Evolutionary conservation across 1,140 invertebrate species (phyloP), one percentile per base, ranked within the genome.

Genomic region (Monochamus saltuarius): DNA sequence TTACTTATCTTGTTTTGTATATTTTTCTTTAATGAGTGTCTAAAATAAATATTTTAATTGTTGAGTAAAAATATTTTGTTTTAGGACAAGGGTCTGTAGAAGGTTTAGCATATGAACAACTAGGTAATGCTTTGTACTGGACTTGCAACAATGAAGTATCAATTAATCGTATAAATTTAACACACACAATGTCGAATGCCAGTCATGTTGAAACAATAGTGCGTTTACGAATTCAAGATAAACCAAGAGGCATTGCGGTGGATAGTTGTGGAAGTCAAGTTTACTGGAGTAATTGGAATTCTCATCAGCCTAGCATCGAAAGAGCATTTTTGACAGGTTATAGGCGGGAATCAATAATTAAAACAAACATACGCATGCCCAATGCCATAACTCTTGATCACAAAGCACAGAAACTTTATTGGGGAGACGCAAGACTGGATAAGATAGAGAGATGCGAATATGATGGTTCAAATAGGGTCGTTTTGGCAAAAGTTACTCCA

Each of bases 211-310:
- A 85, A 66, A 84, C 82, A 43, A 82, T 95, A 19, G 75, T 95
- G 3, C 83, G 84, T 62, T 76, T 95, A 42, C 75, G 80, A 8
- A 60, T 74, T 3, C 84, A 85, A 36, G 92, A 95, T 73, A 90
- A 91, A 70, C 91, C 90, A 1, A 75, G 93, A 10, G 91, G 91
- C 10, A 90, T 96, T 66, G 90, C 86, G 16, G 82, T 90, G 6
- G 90, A 95, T 71, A 85, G 86, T 38, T 95, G 93, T 74, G 82
- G 59, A 67, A 85, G 84, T 39, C 77, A 80, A 19, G 77, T 93
- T 7, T 93, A 89, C 75, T 93, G 89, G 89, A 90, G 88, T 0
- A 92, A 93, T 77, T 92, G 90, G 90, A 91, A 91, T 75, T 80
- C 84, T 53, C 75, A 84, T 42, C 76, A 81, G 43, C 90, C 91